Base-by-base conservation (phyloP, 2,888 invertebrate species). In the Mythimna loreyi region DNA sequence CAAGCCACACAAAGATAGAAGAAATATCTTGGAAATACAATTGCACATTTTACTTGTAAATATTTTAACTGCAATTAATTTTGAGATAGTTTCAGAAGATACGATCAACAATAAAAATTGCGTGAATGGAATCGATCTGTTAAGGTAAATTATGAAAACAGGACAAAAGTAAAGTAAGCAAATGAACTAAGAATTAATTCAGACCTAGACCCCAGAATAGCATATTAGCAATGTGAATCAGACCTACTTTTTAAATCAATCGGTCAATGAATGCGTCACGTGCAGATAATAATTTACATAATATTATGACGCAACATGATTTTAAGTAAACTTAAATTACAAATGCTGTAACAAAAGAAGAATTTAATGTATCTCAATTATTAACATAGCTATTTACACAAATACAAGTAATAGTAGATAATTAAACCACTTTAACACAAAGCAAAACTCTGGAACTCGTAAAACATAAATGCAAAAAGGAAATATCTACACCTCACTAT, bases 401-500 rank as follows among this genome's bases (percentile, higher is more conserved):
- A 7, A 33, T 13, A 33, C 25, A 1, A 50, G n/a, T n/a, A n/a
- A n/a, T n/a, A n/a, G n/a, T n/a, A n/a, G n/a, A 8, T 30, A 30
- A 13, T 25, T 6, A 19, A 66, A 58, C 33, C 13, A 49, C 11
- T 40, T 16, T 1, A 49, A 19, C 23, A 43, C 28, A 62, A 65
- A 2, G 36, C 45, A 47, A 73, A 61, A 28, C n/a, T 53, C 16
- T 19, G 9, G 2, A 25, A 55, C 30, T 30, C 61, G 49, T 65
- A 40, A 75, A 69, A 53, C 50, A 65, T 33, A 52, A 16, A 19
- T 40, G 19, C 7, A 1, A 58, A 25, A 9, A 79, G 4, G 4
- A 28, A 28, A 28, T 19, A 75, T 72, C 67, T 62, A 61, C 63
- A 69, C 61, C 40, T 70, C 69, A 62, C 43, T 74, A 90, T 89